Conservation (phyloP, 2,113 vertebrate species). For the Notothenia coriiceps region DNA sequence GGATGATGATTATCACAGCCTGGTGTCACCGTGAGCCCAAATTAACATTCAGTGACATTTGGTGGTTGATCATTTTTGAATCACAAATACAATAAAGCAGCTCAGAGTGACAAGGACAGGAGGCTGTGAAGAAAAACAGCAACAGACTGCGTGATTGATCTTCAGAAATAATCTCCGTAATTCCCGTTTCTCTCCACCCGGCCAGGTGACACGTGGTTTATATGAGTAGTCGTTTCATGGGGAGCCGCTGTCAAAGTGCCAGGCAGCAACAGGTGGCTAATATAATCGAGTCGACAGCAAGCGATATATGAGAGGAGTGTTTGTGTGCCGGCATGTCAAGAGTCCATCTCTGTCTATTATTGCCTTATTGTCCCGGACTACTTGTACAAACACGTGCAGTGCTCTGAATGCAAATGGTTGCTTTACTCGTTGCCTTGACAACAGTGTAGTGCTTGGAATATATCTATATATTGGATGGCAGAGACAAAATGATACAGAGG, state of each 20-base stretch:
- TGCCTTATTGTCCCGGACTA: background rate
- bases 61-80: constrained; percentile 43
- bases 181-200: constrained; percentile 25
- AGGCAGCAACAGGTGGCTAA: constrained; percentile 78
- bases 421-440: constrained; percentile 65
- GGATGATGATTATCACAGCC: background rate
- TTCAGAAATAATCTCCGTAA: constrained; percentile 59
- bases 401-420: constrained; percentile 19
- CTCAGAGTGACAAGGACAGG: constrained; percentile 41
- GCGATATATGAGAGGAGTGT: constrained; percentile 17
- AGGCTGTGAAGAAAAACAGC: constrained; percentile 31
- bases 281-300: constrained; percentile 54
- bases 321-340: background rate
- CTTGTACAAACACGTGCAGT: background rate
- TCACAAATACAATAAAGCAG: constrained; percentile 6
- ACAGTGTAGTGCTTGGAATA: constrained; percentile 16
- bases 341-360: background rate
- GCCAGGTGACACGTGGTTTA: constrained; percentile 38
- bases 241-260: constrained; percentile 66
- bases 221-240: constrained; percentile 51
- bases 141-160: constrained; percentile 63
- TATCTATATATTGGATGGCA: too few species aligned
- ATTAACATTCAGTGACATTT: constrained; percentile 29
- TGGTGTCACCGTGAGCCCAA: background rate
- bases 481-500: too few species aligned